Evolutionary conservation across 2,113 vertebrate species (phyloP).

Genomic region (Megalops atlanticus): DNA sequence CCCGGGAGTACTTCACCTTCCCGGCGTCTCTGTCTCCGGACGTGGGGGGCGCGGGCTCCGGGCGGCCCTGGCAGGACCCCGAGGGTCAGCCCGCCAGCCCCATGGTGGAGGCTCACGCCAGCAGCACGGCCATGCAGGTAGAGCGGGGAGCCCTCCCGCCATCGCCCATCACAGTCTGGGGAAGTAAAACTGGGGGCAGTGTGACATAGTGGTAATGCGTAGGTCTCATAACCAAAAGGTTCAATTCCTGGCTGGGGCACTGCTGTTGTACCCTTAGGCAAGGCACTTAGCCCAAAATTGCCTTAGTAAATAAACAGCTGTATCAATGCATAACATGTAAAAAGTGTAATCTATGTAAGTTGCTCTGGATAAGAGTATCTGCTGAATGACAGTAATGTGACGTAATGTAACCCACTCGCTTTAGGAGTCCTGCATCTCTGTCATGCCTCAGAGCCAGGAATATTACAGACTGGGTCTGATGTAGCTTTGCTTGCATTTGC

Average conservation of each 20-base stretch:
- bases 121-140: slow-evolving; percentile 80
- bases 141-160: neutral
- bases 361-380: no score
- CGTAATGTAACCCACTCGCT: no score
- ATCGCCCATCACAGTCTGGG: no score
- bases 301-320: no score
- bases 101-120: slow-evolving; percentile 76
- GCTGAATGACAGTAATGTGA: no score
- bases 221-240: neutral
- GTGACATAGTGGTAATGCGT: neutral
- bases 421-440: neutral
- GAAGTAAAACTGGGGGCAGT: no score
- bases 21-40: slow-evolving; percentile 92
- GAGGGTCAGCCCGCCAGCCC: slow-evolving; percentile 77
- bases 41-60: slow-evolving; percentile 71
- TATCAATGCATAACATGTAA: no score
- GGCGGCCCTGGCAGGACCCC: slow-evolving; percentile 83
- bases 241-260: no score
- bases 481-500: no score
- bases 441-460: neutral
- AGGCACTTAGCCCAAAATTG: no score
- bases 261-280: no score
- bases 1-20: slow-evolving; percentile 96
- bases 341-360: no score
- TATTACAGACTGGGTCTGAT: neutral